Evolutionary conservation across 2,888 invertebrate species (phyloP).

Genomic region (Campoplex nolae): DNA sequence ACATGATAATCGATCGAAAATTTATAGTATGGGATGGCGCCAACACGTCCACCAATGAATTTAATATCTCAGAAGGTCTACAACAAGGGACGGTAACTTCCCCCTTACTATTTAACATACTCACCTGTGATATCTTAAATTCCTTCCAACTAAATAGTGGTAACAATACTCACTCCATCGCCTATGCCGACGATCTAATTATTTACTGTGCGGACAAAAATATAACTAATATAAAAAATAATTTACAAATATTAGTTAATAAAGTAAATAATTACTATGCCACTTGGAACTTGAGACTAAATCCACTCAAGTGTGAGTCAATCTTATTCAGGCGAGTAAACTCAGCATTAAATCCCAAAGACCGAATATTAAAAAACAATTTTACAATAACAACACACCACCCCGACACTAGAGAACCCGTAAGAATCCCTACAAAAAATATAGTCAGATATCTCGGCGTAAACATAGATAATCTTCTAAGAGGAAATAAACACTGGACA

Average conservation of each 20-base stretch:
- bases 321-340: conserved; percentile 54
- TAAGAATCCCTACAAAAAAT: conserved; percentile 10
- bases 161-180: conserved; percentile 14
- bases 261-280: conserved; percentile 54
- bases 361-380: neutral
- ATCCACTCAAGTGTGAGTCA: conserved; percentile 59
- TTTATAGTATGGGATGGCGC: conserved; percentile 26
- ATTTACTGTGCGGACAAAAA: conserved; percentile 36
- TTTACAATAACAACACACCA: neutral
- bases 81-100: conserved; percentile 58
- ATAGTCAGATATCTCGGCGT: conserved; percentile 60
- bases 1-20: conserved; percentile 12
- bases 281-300: conserved; percentile 61
- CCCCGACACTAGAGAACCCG: conserved; percentile 9
- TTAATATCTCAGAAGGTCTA: conserved; percentile 22
- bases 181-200: conserved; percentile 60
- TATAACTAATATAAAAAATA: neutral
- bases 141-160: conserved; percentile 36
- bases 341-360: neutral
- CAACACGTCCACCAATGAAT: neutral
- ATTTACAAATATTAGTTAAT: conserved; percentile 29
- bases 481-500: conserved; percentile 8
- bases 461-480: conserved; percentile 43
- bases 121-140: conserved; percentile 47
- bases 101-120: conserved; percentile 60